Evolutionary conservation across 2,113 vertebrate genomes (phyloP), one percentile per base, ranked within the genome.

Genomic region (Cephalopterus ornatus): DNA sequence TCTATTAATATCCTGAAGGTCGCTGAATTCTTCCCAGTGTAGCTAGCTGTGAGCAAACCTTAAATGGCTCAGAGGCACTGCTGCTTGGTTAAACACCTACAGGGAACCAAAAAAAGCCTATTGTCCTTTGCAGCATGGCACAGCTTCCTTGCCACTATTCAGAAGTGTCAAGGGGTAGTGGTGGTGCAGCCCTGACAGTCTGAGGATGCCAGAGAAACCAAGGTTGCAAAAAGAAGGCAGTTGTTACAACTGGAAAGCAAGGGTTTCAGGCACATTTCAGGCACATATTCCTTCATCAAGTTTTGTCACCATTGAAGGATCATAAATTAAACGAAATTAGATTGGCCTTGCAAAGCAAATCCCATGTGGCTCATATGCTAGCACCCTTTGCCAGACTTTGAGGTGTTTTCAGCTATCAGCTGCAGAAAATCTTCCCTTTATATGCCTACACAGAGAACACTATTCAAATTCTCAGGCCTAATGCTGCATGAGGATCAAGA

Each of bases 1-100:
- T 85, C 80, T 94, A 52, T 94, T 94, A 47, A 85, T 87, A 83
- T 84, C 68, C 53, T 78, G 77, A 89, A 92, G 74, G 91, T 96
- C 55, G 78, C 30, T 22, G 66, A 76, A 71, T 83, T 95, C 39
- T 89, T 95, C 37, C 42, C 3, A 5, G 12, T 18, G n/a, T 71
- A 71, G 76, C 61, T 71, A n/a, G 53, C 83, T 76, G 87, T 83
- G 68, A 92, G 68, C 33, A 91, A 67, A 80, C 23, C 71, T 75
- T 58, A 52, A 84, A 49, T 21, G 56, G 41, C 49, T 79, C n/a
- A 55, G 47, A 78, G 47, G 6, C 1, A 2, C 46, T 35, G 56
- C 61, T 33, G 42, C 89, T 95, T 52, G 44, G 56, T 74, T 70
- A 72, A 85, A 35, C 7, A 77, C 33, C 39, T 33, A 4, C 53